Conservation (phyloP, 2,888 invertebrate genomes). For the Phengaris alcon region DNA sequence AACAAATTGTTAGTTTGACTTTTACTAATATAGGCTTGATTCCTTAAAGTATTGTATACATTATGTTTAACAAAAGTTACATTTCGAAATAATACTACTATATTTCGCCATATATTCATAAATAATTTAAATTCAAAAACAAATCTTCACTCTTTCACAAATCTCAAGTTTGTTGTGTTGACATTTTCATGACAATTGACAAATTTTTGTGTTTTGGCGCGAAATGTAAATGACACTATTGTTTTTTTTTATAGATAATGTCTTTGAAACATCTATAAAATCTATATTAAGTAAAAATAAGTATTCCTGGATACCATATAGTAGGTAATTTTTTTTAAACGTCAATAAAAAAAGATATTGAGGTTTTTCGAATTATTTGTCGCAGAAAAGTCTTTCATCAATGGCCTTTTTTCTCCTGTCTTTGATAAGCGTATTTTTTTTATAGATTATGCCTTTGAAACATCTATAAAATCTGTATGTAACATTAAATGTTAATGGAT, state of each 20-base stretch:
- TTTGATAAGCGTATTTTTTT: too few species aligned
- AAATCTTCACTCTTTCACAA: neutral
- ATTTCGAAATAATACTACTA: conserved; percentile 12
- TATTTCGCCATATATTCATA: conserved; percentile 6
- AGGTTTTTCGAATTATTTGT: too few species aligned
- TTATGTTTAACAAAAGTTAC: neutral
- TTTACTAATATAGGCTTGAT: neutral
- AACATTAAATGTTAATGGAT: too few species aligned
- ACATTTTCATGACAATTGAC: neutral
- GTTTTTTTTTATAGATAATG: neutral
- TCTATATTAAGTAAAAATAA: too few species aligned
- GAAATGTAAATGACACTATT: neutral
- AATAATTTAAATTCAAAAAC: neutral
- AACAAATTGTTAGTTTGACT: conserved; percentile 26
- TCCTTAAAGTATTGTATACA: neutral
- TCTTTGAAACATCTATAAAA: neutral
- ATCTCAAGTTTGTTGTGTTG: neutral
- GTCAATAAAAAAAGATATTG: too few species aligned
- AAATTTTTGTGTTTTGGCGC: neutral
- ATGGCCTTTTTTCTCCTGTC: too few species aligned
- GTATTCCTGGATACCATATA: too few species aligned
- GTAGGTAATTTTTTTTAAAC: too few species aligned
- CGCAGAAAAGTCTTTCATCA: too few species aligned
- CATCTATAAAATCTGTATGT: too few species aligned
- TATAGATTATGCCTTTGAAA: too few species aligned